A percentile compares a stretch with the other conserved stretches of the same genome.
These are phyloP conservation scores for Ascidia mentula DNA, from an alignment of 23 tunicate species.

Conservation along the genomic window DNA sequence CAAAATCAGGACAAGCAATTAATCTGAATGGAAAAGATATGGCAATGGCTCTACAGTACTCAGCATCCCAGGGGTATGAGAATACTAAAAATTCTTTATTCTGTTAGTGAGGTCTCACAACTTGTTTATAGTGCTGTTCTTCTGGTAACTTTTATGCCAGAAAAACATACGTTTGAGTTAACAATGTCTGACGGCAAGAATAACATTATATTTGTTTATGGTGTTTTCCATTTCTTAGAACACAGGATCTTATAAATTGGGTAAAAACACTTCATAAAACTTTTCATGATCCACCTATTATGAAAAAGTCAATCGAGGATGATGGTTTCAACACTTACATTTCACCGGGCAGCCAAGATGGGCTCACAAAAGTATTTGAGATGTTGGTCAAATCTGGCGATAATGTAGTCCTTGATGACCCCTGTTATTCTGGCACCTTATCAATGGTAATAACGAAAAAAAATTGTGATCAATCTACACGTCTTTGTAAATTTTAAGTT, in stretches of 20 bases:
- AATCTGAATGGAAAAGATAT: conserved; percentile 52
- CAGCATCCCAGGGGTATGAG: conserved; percentile 32
- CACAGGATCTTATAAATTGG: conserved; percentile 47
- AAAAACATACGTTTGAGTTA: too few species aligned
- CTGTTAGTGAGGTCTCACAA: neutral
- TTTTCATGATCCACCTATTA: conserved; percentile 69
- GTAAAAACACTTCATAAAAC: conserved; percentile 43
- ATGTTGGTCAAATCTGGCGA: conserved; percentile 72
- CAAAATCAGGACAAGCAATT: conserved; percentile 45
- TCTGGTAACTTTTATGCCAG: too few species aligned
- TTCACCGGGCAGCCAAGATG: conserved; percentile 89
- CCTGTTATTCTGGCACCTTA: conserved; percentile 85
- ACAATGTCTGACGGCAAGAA: too few species aligned
- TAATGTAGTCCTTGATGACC: conserved; percentile 77
- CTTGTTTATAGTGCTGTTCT: neutral
- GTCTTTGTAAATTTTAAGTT: too few species aligned
- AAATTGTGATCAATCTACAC: too few species aligned
- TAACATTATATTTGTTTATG: neutral
- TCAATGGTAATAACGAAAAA: conserved; percentile 57
- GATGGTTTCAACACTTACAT: conserved; percentile 48
- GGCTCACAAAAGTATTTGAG: conserved; percentile 71
- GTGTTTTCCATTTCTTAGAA: conserved; percentile 26
- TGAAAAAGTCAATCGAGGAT: neutral
- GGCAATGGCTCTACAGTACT: conserved; percentile 78
- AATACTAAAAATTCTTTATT: neutral